Evolutionary conservation across 2,888 invertebrate species (phyloP).

Genomic region (Tridacna crocea): DNA sequence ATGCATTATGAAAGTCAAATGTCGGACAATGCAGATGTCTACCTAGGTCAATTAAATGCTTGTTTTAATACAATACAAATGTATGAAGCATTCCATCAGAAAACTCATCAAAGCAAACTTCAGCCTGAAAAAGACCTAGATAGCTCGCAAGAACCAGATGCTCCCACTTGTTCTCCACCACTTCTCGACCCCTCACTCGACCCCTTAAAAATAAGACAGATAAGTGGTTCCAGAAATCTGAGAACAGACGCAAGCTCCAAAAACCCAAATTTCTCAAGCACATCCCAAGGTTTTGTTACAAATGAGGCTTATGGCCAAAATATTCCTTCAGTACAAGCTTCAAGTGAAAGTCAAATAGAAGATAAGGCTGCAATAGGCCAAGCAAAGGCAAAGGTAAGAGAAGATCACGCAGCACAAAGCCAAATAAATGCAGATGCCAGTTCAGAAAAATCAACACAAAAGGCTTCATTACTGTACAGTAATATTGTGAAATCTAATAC

Average conservation of each 20-base stretch:
- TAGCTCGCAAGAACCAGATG: no score
- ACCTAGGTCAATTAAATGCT: neutral
- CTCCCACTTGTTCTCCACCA: no score
- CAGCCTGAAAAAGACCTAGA: no score
- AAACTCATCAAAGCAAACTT: no score
- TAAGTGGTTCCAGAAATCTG: neutral
- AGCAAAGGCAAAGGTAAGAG: no score
- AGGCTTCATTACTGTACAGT: neutral
- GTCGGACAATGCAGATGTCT: neutral
- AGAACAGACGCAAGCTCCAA: neutral
- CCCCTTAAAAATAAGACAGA: neutral
- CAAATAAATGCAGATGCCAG: neutral
- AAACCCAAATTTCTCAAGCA: neutral
- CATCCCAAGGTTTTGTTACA: neutral
- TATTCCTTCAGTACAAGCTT: no score
- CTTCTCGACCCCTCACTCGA: neutral
- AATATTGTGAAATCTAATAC: neutral
- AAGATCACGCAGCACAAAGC: neutral
- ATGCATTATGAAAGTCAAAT: neutral
- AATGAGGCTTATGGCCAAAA: no score
- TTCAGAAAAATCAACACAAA: neutral
- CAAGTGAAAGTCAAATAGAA: no score
- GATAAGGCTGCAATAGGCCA: no score
- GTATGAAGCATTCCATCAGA: neutral
- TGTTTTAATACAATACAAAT: conserved; percentile 1